Conservation (phyloP, 2,888 invertebrate genomes). For the Carabus problematicus region DNA sequence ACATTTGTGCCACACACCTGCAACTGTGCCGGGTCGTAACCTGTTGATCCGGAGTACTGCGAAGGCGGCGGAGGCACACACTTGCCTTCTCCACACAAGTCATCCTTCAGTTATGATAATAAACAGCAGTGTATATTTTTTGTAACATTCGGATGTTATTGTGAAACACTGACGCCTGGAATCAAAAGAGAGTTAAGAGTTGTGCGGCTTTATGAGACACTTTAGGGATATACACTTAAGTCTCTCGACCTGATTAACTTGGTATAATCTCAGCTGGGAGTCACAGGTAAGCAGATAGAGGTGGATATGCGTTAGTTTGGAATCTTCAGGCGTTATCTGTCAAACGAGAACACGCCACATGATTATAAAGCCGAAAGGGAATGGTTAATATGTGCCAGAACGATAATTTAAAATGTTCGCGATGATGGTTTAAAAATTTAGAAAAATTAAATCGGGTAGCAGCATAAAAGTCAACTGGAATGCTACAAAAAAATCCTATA, state of each 20-base stretch:
- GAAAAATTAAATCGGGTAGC: slow-evolving; percentile 16
- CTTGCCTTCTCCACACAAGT: neutral
- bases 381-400: slow-evolving; percentile 19
- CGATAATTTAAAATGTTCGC: slow-evolving; percentile 33
- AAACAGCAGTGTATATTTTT: slow-evolving; percentile 9
- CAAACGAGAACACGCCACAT: slow-evolving; percentile 19
- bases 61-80: neutral
- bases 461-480: slow-evolving; percentile 14
- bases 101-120: slow-evolving; percentile 19
- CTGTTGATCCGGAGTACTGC: slow-evolving; percentile 26
- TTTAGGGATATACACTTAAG: neutral
- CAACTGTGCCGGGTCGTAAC: slow-evolving; percentile 22
- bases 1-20: slow-evolving; percentile 30
- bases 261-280: slow-evolving; percentile 27
- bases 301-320: too few relatives aligned
- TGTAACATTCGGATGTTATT: slow-evolving; percentile 6
- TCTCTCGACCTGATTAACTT: slow-evolving; percentile 25
- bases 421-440: slow-evolving; percentile 8
- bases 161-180: neutral
- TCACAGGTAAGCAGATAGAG: neutral
- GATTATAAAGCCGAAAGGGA: slow-evolving; percentile 22
- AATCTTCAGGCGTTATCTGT: slow-evolving; percentile 5
- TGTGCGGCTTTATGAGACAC: neutral
- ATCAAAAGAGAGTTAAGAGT: neutral
- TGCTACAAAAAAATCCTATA: slow-evolving; percentile 25